A percentile compares a stretch with the other conserved stretches of the same genome.
phyloP scores from a whole-genome alignment of 2,888 invertebrate genomes.

The Capitulum mitella region DNA sequence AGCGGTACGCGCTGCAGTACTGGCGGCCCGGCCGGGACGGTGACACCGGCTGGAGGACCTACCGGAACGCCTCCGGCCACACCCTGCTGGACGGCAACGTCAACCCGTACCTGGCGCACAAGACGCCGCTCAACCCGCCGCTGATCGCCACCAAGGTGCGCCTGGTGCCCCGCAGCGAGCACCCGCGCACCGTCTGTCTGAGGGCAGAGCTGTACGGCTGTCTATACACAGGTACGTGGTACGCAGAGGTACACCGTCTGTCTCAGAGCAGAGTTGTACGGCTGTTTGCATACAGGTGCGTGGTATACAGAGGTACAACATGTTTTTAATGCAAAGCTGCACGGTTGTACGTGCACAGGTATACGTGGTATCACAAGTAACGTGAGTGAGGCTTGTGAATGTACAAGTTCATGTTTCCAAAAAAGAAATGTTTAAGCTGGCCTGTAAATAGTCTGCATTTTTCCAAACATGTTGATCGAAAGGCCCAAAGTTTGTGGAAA shows the following conservation, averaged over 20 bases:
- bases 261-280: too few relatives aligned
- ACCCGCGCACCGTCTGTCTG: constrained; percentile 50
- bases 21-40: constrained; percentile 30
- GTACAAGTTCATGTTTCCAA: too few relatives aligned
- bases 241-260: background rate
- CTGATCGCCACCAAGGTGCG: constrained; percentile 49
- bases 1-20: constrained; percentile 32
- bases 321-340: too few relatives aligned
- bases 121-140: constrained; percentile 46
- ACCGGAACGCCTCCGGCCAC: constrained; percentile 30
- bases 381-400: too few relatives aligned
- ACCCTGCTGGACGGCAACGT: constrained; percentile 43
- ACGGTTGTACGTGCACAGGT: too few relatives aligned
- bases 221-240: constrained; percentile 44
- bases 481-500: too few relatives aligned
- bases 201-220: constrained; percentile 52
- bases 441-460: too few relatives aligned
- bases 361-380: too few relatives aligned
- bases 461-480: too few relatives aligned
- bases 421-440: too few relatives aligned
- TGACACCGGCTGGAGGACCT: constrained; percentile 28
- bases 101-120: constrained; percentile 47
- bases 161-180: constrained; percentile 48
- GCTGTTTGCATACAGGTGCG: too few relatives aligned
- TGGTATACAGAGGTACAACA: too few relatives aligned